Evolutionary conservation across 2,888 invertebrate species (phyloP).

Genomic region (Trypoxylon attenuatum): DNA sequence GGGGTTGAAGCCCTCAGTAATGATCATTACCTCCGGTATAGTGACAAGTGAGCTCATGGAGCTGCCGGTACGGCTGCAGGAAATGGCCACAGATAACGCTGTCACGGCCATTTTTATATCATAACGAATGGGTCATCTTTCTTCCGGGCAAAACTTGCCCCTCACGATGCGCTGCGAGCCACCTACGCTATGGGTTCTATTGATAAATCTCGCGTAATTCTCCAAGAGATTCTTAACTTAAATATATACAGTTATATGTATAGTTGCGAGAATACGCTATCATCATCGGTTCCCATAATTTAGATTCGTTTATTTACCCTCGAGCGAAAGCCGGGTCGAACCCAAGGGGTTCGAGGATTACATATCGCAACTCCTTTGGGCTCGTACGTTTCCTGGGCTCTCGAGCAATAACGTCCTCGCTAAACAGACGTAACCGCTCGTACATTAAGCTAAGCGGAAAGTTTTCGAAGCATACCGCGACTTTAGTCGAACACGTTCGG

Average conservation of each 20-base stretch:
- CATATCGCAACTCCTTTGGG: neutral
- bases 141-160: constrained; percentile 48
- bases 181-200: constrained; percentile 15
- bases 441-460: constrained; percentile 2
- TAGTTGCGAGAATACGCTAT: neutral
- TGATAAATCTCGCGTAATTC: constrained; percentile 57
- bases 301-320: neutral
- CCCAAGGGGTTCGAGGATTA: too few species aligned
- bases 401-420: neutral
- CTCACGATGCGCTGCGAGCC: neutral
- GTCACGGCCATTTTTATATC: constrained; percentile 72
- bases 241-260: neutral
- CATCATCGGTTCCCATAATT: neutral
- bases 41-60: constrained; percentile 70
- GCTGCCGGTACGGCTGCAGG: constrained; percentile 64
- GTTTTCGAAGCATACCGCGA: neutral
- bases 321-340: too few species aligned
- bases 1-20: constrained; percentile 60
- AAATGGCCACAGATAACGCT: constrained; percentile 73
- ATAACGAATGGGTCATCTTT: constrained; percentile 71
- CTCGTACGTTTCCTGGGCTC: neutral
- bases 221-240: constrained; percentile 8
- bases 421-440: neutral
- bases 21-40: constrained; percentile 73
- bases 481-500: constrained; percentile 1